Conservation (phyloP, 2,797 vertebrate genomes). For the Sphenopsis melanotis region DNA sequence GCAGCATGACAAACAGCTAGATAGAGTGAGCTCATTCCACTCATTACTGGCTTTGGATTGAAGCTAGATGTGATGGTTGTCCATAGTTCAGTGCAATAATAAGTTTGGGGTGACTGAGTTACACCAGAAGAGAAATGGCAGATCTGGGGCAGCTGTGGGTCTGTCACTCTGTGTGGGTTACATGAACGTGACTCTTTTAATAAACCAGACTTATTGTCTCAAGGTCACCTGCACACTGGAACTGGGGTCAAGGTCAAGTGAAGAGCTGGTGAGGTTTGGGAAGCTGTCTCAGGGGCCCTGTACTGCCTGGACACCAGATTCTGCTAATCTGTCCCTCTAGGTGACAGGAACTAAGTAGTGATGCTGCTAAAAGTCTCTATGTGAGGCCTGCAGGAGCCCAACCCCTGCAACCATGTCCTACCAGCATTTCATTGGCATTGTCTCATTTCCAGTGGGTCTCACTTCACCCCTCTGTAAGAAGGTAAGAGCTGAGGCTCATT, state of each 20-base stretch:
- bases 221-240: neutral
- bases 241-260: neutral
- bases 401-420: neutral
- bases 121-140: neutral
- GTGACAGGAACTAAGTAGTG: neutral
- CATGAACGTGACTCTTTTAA: neutral
- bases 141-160: neutral
- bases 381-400: neutral
- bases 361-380: neutral
- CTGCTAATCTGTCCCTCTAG: neutral
- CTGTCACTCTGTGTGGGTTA: neutral
- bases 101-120: neutral
- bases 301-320: neutral
- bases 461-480: neutral
- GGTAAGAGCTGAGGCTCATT: neutral
- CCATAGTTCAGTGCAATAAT: neutral
- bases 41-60: neutral
- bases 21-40: neutral
- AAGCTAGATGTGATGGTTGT: neutral
- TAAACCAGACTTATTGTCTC: neutral
- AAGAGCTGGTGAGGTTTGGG: neutral
- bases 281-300: neutral
- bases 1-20: neutral
- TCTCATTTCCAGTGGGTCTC: neutral
- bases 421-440: neutral